These are phyloP conservation scores for Carlito syrichta DNA, from an alignment of 2,113 vertebrate genomes.

Conservation along the genomic window DNA sequence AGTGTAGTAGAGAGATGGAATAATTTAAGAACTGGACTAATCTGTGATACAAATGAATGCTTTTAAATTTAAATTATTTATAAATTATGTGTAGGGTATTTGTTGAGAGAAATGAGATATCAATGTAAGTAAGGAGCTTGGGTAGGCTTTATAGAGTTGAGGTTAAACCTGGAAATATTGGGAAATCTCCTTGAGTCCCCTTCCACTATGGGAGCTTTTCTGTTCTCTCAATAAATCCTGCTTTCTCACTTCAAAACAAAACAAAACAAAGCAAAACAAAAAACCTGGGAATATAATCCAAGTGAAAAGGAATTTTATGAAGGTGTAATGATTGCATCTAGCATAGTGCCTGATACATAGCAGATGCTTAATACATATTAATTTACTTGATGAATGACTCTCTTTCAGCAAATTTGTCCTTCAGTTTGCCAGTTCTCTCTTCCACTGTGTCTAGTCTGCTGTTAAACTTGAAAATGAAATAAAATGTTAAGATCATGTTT, in stretches of 20 bases:
- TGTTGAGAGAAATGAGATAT: not conserved
- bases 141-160: not conserved
- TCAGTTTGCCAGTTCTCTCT: not conserved
- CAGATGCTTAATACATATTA: not conserved
- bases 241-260: too few relatives aligned
- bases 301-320: not conserved
- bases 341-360: not conserved
- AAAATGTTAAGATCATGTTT: not conserved
- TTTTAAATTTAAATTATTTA: not conserved
- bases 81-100: not conserved
- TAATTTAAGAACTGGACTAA: not conserved
- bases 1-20: not conserved
- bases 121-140: not conserved
- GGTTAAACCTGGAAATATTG: not conserved
- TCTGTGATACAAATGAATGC: conserved; percentile 1
- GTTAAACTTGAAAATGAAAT: conserved; percentile 5
- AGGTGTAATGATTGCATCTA: not conserved
- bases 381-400: conserved; percentile 7
- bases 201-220: too few relatives aligned
- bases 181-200: too few relatives aligned
- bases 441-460: not conserved
- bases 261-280: too few relatives aligned
- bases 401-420: not conserved
- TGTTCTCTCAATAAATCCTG: too few relatives aligned
- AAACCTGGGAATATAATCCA: not conserved